phyloP scores from a whole-genome alignment of 1,140 invertebrate species.

The Drosophila asahinai region DNA sequence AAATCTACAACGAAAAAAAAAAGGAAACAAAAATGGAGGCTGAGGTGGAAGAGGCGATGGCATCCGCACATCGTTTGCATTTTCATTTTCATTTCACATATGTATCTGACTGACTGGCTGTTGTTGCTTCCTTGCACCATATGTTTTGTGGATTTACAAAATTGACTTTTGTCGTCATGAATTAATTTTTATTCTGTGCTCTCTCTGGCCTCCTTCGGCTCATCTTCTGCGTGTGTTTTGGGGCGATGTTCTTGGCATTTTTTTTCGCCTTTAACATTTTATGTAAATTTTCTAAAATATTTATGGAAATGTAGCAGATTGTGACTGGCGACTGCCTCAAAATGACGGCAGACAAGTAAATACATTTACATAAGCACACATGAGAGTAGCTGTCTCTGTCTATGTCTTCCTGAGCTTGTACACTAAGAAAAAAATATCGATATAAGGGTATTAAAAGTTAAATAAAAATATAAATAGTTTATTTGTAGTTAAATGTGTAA shows the following conservation, averaged over 20 bases:
- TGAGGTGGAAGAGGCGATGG: slow-evolving; percentile 4
- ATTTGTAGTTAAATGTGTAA: too few species aligned
- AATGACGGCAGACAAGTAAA: slow-evolving; percentile 77
- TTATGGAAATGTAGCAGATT: slow-evolving; percentile 83
- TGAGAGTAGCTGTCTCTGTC: slow-evolving; percentile 14
- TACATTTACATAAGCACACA: slow-evolving; percentile 70
- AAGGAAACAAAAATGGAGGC: background rate
- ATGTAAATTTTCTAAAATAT: slow-evolving; percentile 82
- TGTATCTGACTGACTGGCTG: slow-evolving; percentile 25
- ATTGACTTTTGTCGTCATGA: slow-evolving; percentile 81
- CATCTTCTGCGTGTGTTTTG: slow-evolving; percentile 16
- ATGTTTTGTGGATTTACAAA: slow-evolving; percentile 76
- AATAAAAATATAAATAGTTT: too few species aligned
- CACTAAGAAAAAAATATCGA: background rate
- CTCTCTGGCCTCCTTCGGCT: slow-evolving; percentile 21
- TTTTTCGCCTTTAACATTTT: slow-evolving; percentile 65
- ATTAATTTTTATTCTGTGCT: slow-evolving; percentile 67
- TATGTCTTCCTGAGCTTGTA: background rate
- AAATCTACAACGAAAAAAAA: slow-evolving; percentile 7
- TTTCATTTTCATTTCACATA: slow-evolving; percentile 65
- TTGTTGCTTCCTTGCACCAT: slow-evolving; percentile 51
- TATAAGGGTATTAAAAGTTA: too few species aligned
- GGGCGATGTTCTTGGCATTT: slow-evolving; percentile 29
- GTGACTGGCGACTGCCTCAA: slow-evolving; percentile 75
- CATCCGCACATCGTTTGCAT: slow-evolving; percentile 70